phyloP scores from a whole-genome alignment of 2,113 vertebrate species.

The Jaculus jaculus region DNA sequence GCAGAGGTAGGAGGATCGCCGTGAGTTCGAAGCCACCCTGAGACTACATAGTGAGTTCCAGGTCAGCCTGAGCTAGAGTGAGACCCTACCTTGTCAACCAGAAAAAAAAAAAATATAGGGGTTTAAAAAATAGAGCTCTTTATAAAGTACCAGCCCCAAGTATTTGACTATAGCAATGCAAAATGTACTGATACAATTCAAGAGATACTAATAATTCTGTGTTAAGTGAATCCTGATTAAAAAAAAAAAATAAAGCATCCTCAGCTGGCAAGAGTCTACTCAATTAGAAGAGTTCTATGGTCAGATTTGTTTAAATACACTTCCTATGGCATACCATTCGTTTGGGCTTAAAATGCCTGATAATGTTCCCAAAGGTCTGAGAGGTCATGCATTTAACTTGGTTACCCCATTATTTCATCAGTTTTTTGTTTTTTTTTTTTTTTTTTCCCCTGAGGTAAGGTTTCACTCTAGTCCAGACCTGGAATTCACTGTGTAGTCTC shows the following conservation, averaged over 20 bases:
- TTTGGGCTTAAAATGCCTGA: background rate
- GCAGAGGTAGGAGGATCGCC: too few species aligned
- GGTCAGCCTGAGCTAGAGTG: too few species aligned
- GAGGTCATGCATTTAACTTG: background rate
- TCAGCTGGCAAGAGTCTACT: background rate
- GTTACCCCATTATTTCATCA: background rate
- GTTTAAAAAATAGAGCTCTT: too few species aligned
- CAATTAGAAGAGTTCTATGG: background rate
- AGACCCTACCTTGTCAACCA: too few species aligned
- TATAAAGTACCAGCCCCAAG: background rate
- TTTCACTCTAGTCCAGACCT: too few species aligned
- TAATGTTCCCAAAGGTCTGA: background rate
- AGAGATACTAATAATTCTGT: constrained; percentile 9
- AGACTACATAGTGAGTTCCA: too few species aligned
- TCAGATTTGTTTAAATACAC: background rate
- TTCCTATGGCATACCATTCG: background rate
- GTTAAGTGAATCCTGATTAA: background rate
- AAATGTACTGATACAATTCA: background rate
- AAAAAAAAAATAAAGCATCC: too few species aligned
- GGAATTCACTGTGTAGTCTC: too few species aligned
- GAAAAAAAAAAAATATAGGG: too few species aligned
- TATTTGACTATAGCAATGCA: background rate
- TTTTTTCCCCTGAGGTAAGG: too few species aligned
- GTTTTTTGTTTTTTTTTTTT: too few species aligned
- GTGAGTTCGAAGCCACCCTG: too few species aligned